Evolutionary conservation across 2,888 invertebrate species (phyloP), one percentile per base, ranked within the genome.

Genomic region (Scrobipalpa costella): DNA sequence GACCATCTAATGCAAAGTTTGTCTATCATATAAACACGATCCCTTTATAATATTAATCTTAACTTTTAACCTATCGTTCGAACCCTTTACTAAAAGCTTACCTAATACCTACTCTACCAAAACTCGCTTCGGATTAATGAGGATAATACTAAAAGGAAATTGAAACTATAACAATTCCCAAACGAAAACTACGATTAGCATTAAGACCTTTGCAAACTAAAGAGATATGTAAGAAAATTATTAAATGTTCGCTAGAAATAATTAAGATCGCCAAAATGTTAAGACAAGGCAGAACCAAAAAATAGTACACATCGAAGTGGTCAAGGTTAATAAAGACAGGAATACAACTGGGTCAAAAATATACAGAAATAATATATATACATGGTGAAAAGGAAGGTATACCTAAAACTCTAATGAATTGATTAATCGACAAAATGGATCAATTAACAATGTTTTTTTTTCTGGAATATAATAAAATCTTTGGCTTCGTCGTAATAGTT

Each of bases 171-270:
- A 69, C 65, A 68, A 72, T 68, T 64, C 71, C 69, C 67, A 69
- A 67, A 67, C 66, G 64, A 67, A 52, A 69, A 73, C 71, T 70
- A 71, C 68, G 67, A 70, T 74, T 71, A 79, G 60, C 79, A 77
- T 76, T 76, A 70, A 68, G 69, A 65, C 69, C 68, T 70, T 67
- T 58, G 7, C 49, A 60, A 60, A 60, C 60, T 49, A 11, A 11
- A 49, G 49, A 21, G 60, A 60, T 55, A 55, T 2, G 34, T 15
- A 1, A 34, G 27, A 7, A 8, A 0, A 27, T 55, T 7, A 34
- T 55, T 55, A 34, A 34, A 34, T 55, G 55, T 11, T 33, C 55
- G 27, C 8, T 34, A 34, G 15, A 49, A 21, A 7, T 9, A 44
- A 44, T 44, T 1, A 5, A n/a, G n/a, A n/a, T 9, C 40, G 2